These are phyloP conservation scores for Tillus elongatus DNA, from an alignment of 2,888 invertebrate genomes.

Conservation along the genomic window DNA sequence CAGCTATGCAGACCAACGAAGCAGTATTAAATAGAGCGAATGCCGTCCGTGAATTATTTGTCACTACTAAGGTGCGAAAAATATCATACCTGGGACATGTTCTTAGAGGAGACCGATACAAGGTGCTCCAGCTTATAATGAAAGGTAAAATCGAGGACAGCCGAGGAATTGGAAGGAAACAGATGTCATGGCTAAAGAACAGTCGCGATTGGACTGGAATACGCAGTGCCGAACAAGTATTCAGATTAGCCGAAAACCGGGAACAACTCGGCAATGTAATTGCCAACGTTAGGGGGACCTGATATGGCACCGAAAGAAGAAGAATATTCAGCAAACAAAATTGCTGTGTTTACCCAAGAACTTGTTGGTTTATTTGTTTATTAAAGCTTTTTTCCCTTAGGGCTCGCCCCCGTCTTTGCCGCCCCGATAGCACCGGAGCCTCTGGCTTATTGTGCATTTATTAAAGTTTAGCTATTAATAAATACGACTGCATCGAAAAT, in stretches of 20 bases:
- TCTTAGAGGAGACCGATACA: constrained; percentile 12
- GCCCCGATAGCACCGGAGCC: too few relatives aligned
- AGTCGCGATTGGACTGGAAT: not conserved
- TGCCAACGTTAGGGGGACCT: constrained; percentile 7
- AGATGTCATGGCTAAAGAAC: constrained; percentile 4
- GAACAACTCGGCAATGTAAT: constrained; percentile 8
- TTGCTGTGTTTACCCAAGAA: too few relatives aligned
- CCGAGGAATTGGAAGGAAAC: constrained; percentile 4
- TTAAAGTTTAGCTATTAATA: too few relatives aligned
- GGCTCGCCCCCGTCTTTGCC: too few relatives aligned
- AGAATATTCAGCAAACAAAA: too few relatives aligned
- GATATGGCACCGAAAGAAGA: constrained; percentile 3
- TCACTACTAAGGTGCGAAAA: constrained; percentile 10
- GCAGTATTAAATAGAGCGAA: constrained; percentile 8
- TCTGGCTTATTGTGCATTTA: too few relatives aligned
- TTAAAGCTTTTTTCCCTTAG: too few relatives aligned
- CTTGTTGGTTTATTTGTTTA: too few relatives aligned
- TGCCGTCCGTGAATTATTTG: constrained; percentile 8
- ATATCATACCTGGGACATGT: constrained; percentile 13
- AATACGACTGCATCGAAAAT: too few relatives aligned
- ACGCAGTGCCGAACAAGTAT: constrained; percentile 8
- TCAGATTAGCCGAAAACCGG: constrained; percentile 6
- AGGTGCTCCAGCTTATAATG: constrained; percentile 15
- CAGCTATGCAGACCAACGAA: constrained; percentile 5
- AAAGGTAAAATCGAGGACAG: constrained; percentile 14